These are phyloP conservation scores for Myanophis thanlyinensis DNA, from an alignment of 2,113 vertebrate species.

Conservation along the genomic window DNA sequence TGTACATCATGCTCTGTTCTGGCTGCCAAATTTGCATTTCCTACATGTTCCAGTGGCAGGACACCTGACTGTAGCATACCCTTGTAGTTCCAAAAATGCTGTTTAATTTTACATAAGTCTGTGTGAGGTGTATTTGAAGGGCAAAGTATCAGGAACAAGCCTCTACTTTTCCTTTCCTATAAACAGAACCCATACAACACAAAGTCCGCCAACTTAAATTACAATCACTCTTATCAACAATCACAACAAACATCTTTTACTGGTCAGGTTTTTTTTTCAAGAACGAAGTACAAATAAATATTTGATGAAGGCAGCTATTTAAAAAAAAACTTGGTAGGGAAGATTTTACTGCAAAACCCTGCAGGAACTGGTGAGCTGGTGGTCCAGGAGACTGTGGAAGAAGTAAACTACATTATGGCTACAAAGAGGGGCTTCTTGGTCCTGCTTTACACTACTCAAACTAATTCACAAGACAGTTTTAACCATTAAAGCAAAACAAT, in stretches of 20 bases:
- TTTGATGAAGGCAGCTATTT: neutral
- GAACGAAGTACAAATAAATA: neutral
- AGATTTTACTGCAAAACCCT: neutral
- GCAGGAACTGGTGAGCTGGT: neutral
- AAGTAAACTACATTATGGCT: neutral
- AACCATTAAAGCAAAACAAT: neutral
- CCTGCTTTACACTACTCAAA: neutral
- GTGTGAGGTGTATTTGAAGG: neutral
- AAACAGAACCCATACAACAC: neutral
- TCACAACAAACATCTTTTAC: neutral
- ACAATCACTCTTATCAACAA: neutral
- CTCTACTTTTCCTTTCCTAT: neutral
- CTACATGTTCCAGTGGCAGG: neutral
- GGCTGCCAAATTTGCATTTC: neutral
- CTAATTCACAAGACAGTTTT: neutral
- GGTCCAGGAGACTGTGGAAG: neutral
- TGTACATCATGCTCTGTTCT: neutral
- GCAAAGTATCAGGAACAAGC: neutral
- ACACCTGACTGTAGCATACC: neutral
- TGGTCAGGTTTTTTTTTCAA: neutral
- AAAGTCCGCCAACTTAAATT: neutral
- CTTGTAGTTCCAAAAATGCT: neutral
- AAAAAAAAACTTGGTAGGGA: neutral
- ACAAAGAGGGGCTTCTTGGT: neutral
- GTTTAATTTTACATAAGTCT: neutral